These are phyloP conservation scores for Caenorhabditis doughertyi DNA, from an alignment of 2,888 invertebrate species.

Conservation along the genomic window DNA sequence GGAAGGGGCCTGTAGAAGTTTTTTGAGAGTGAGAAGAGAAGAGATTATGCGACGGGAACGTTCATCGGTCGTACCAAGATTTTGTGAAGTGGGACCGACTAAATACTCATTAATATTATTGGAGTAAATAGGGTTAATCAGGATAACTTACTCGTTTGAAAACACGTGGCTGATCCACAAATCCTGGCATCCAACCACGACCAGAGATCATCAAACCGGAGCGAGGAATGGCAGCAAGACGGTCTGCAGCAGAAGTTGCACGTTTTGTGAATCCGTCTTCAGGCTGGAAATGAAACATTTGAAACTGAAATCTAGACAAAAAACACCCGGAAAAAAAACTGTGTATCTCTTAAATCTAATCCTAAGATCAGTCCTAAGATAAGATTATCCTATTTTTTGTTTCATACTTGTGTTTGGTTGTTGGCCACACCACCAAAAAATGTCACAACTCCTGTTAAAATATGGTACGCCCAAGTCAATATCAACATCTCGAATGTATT, in stretches of 20 bases:
- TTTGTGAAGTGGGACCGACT: slow-evolving; percentile 49
- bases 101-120: slow-evolving; percentile 1
- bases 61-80: slow-evolving; percentile 56
- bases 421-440: background rate
- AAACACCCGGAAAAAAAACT: background rate
- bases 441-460: background rate
- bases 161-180: slow-evolving; percentile 56
- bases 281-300: slow-evolving; percentile 23
- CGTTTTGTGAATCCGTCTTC: slow-evolving; percentile 64
- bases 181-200: slow-evolving; percentile 74
- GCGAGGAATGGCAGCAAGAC: slow-evolving; percentile 64
- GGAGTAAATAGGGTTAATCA: background rate
- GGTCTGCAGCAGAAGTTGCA: slow-evolving; percentile 42
- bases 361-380: background rate
- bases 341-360: background rate
- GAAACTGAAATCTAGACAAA: background rate
- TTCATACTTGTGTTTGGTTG: background rate
- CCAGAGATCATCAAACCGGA: slow-evolving; percentile 72
- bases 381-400: background rate
- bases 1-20: background rate
- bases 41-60: slow-evolving; percentile 39
- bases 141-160: slow-evolving; percentile 53
- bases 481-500: slow-evolving; percentile 6
- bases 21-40: background rate
- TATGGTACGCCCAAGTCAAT: slow-evolving; percentile 17